phyloP scores from a whole-genome alignment of 2,797 vertebrate genomes.

The Myiotriccus ornatus region DNA sequence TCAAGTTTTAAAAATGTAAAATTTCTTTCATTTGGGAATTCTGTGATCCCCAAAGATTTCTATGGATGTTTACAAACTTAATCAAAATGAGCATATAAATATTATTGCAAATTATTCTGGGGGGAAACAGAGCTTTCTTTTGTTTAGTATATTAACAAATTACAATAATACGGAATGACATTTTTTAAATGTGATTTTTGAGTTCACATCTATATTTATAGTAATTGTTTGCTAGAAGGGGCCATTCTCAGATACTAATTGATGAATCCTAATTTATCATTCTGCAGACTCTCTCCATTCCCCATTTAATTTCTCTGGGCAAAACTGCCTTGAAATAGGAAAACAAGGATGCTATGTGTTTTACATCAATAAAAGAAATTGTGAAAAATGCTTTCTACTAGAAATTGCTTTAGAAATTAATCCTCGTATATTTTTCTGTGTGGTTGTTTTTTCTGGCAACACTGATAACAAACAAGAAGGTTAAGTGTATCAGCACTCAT shows the following conservation, averaged over 20 bases:
- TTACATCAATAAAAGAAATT: not conserved
- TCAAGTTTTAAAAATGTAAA: constrained; percentile 72
- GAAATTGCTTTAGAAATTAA: not conserved
- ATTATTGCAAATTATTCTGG: constrained; percentile 20
- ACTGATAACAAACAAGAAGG: not conserved
- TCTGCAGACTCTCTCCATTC: not conserved
- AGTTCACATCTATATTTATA: not conserved
- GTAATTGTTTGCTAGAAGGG: not conserved
- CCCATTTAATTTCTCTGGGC: not conserved
- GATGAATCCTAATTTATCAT: constrained; percentile 26
- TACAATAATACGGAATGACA: not conserved
- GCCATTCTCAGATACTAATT: not conserved
- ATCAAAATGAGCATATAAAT: constrained; percentile 32
- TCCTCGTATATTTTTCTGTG: not conserved
- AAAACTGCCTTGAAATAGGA: not conserved
- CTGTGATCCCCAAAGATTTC: constrained; percentile 39
- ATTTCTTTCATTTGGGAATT: constrained; percentile 68
- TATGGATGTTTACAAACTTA: constrained; percentile 59
- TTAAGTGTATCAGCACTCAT: not conserved
- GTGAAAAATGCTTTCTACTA: not conserved
- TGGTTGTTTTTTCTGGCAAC: not conserved
- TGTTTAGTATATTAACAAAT: not conserved
- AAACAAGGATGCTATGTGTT: not conserved
- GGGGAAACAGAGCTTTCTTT: not conserved
- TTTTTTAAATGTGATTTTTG: not conserved